Base-by-base conservation (phyloP, 2,888 invertebrate species). In the Stratiomys singularior region DNA sequence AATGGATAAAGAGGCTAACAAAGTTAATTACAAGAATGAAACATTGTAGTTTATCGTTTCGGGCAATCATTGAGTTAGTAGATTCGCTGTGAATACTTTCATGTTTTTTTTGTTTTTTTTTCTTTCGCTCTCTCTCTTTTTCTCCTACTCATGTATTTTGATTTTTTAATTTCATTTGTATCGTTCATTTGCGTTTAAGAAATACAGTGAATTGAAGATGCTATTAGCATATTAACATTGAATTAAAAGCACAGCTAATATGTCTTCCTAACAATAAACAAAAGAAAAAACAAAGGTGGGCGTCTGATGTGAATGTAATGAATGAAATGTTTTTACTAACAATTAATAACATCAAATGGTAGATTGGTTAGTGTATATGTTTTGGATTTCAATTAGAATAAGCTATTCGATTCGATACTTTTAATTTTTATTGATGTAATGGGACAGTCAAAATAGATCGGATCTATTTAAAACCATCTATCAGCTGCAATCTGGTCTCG, bases 1-100 rank as follows among this genome's bases (percentile, higher is more conserved):
- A 52, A 67, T 78, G 76, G 79, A 79, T 74, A 79, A 79, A 81
- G 85, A 86, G 86, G 86, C 86, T 86, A 85, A 84, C 84, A 83
- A 83, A 83, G 82, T 83, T 84, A 83, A 83, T 84, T 83, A 81
- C 81, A 81, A 80, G 79, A 81, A 74, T 69, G 9, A 25, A 44
- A 37, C 3, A 37, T 37, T 37, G 3, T 3, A 37, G 9, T 37
- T 37, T 37, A 5, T 9, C 37, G 58, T 21, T n/a, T 9, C 23
- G 18, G 58, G 58, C 23, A 58, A 18, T 60, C 21, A 37, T 37
- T 37, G 37, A 37, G 37, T 37, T 37, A 37, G 9, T 37, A 9
- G 52, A 52, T 52, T 52, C n/a, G 15, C 18, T 52, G 52, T 52
- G 52, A 52, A 52, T 52, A 52, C 15, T 37, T 37, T 37, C 37